Evolutionary conservation across 2,113 vertebrate species (phyloP).

Genomic region (Heloderma charlesbogerti): DNA sequence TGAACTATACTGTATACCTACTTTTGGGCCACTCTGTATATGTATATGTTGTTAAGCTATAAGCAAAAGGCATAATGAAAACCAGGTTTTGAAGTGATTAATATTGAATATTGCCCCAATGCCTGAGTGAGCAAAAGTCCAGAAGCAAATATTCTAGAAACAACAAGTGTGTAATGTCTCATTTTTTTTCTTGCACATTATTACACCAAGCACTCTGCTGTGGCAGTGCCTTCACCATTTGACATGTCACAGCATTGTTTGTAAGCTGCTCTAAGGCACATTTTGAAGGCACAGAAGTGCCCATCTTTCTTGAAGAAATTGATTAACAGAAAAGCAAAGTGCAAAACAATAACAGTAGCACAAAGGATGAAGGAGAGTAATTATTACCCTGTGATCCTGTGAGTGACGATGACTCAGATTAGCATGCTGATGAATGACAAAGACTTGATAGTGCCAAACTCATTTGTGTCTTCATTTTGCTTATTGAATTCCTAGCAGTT

Average conservation of each 20-base stretch:
- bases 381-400: slow-evolving; percentile 34
- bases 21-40: too few relatives aligned
- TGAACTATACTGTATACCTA: too few relatives aligned
- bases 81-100: neutral
- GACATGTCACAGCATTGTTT: neutral
- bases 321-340: slow-evolving; percentile 40
- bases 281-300: neutral
- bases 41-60: too few relatives aligned
- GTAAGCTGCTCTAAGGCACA: slow-evolving; percentile 8
- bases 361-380: slow-evolving; percentile 41
- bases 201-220: neutral
- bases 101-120: neutral
- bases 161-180: neutral
- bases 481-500: slow-evolving; percentile 37
- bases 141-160: slow-evolving; percentile 1
- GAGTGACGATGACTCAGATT: slow-evolving; percentile 44
- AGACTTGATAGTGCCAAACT: slow-evolving; percentile 30
- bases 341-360: slow-evolving; percentile 45
- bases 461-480: slow-evolving; percentile 35
- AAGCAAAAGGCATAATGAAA: slow-evolving; percentile 16
- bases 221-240: neutral
- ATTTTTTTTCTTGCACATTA: slow-evolving; percentile 4
- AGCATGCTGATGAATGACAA: slow-evolving; percentile 48
- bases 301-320: slow-evolving; percentile 11
- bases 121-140: slow-evolving; percentile 13